Base-by-base conservation (phyloP, 2,888 invertebrate species). In the Minunthozetes semirufus region DNA sequence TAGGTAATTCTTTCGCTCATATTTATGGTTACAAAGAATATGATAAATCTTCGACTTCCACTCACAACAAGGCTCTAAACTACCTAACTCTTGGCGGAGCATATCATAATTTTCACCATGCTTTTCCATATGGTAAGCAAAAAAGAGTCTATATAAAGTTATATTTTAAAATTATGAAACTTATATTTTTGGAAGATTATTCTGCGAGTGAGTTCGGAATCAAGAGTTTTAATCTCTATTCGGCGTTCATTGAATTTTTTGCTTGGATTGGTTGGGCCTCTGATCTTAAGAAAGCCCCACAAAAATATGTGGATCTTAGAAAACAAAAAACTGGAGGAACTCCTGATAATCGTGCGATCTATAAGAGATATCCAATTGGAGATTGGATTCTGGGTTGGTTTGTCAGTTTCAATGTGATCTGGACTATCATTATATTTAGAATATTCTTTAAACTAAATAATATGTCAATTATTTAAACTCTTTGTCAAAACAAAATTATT, bases 1-100 rank as follows among this genome's bases (percentile, higher is more conserved):
- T 5, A 70, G 70, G 70, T 27, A 70, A 70, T 70, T 70, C 70
- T 19, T 70, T 70, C 9, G 70, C 70, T 4, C 70, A 70, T 70
- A 70, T 70, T 25, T 70, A 6, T 9, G 70, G 70, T 15, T 48
- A 46, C 25, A 22, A 13, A 25, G 70, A 70, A 15, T 70, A 70
- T 17, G 70, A 70, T 48, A 70, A 22, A 9, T 46, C 46, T 11
- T 70, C 46, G 22, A 9, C 70, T 46, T 42, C 42, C 4, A 25
- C 48, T 46, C 46, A 70, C 9, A 70, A 70, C 19, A 70, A 70
- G 48, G 22, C 70, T 25, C 46, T 70, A 13, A 70, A 70, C 27
- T 70, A 70, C 15, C n/a, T 70, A 11, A 70, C 70, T 13, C 27
- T 70, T 0, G 70, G 70, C 1, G 70, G 70, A 17, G 46, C 70